Evolutionary conservation across 2,888 invertebrate genomes (phyloP).

Genomic region (Suillia variegata): DNA sequence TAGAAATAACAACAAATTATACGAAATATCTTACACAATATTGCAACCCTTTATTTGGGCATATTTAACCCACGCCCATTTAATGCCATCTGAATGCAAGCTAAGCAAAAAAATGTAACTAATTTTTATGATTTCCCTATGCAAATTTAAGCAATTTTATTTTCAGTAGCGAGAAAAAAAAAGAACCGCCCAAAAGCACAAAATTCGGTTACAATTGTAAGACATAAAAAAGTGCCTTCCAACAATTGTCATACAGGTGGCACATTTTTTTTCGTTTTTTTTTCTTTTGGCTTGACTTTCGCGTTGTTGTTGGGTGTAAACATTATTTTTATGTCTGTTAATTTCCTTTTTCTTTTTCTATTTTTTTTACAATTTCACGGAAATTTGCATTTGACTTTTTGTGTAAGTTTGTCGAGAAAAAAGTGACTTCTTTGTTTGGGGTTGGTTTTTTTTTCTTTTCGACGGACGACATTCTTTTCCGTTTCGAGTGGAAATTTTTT

Average conservation of each 20-base stretch:
- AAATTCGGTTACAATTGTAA: too few relatives aligned
- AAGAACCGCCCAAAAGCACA: neutral
- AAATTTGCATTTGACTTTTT: conserved; percentile 48
- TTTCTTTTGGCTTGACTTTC: neutral
- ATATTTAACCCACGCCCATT: too few relatives aligned
- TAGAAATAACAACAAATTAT: too few relatives aligned
- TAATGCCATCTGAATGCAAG: too few relatives aligned
- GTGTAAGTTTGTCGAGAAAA: too few relatives aligned
- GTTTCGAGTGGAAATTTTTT: conserved; percentile 12
- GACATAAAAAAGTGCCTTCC: neutral
- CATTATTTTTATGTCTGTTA: conserved; percentile 55
- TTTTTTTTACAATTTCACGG: conserved; percentile 47
- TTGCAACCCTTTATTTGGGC: too few relatives aligned
- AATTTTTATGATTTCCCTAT: conserved; percentile 27
- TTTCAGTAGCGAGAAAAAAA: neutral
- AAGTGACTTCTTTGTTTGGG: neutral
- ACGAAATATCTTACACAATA: too few relatives aligned
- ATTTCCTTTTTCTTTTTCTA: conserved; percentile 47
- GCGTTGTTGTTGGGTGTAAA: conserved; percentile 47
- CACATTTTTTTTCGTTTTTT: neutral
- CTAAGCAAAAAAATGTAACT: conserved; percentile 17
- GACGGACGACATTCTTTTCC: conserved; percentile 9
- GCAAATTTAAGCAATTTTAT: conserved; percentile 25
- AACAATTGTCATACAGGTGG: conserved; percentile 6
- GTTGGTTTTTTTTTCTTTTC: conserved; percentile 3